Conservation (phyloP, 2,888 invertebrate genomes). For the Octonoba sinensis region DNA sequence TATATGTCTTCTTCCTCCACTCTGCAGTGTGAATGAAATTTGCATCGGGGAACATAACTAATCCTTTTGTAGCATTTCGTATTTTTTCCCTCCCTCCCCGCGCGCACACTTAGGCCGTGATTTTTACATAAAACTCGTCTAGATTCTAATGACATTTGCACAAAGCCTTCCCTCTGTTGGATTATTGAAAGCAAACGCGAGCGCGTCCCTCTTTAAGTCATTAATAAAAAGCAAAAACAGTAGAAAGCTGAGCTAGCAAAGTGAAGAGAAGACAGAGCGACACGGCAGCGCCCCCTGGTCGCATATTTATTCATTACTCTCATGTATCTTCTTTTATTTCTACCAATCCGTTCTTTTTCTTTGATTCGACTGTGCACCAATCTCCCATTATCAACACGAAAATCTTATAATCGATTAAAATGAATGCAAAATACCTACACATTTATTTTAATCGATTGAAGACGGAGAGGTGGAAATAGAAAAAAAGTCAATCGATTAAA, state of each 20-base stretch:
- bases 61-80: slow-evolving; percentile 59
- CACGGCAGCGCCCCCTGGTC: slow-evolving; percentile 36
- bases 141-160: slow-evolving; percentile 64
- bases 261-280: slow-evolving; percentile 39
- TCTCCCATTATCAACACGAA: slow-evolving; percentile 61
- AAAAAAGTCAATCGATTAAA: slow-evolving; percentile 39
- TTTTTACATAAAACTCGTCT: slow-evolving; percentile 65
- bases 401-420: slow-evolving; percentile 60
- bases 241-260: slow-evolving; percentile 61
- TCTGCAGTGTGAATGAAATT: slow-evolving; percentile 53
- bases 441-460: slow-evolving; percentile 59
- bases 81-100: slow-evolving; percentile 3
- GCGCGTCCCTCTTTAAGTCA: slow-evolving; percentile 47
- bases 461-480: neutral
- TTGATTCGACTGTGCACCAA: slow-evolving; percentile 11
- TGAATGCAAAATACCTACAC: slow-evolving; percentile 50
- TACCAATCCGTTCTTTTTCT: slow-evolving; percentile 14
- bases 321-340: slow-evolving; percentile 41
- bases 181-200: slow-evolving; percentile 61
- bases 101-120: slow-evolving; percentile 44
- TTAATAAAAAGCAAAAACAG: slow-evolving; percentile 62
- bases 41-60: slow-evolving; percentile 58
- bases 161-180: slow-evolving; percentile 54
- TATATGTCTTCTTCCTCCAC: slow-evolving; percentile 17
- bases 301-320: slow-evolving; percentile 64